phyloP scores from a whole-genome alignment of 2,888 invertebrate species.

The Koerneria pararmatus region DNA sequence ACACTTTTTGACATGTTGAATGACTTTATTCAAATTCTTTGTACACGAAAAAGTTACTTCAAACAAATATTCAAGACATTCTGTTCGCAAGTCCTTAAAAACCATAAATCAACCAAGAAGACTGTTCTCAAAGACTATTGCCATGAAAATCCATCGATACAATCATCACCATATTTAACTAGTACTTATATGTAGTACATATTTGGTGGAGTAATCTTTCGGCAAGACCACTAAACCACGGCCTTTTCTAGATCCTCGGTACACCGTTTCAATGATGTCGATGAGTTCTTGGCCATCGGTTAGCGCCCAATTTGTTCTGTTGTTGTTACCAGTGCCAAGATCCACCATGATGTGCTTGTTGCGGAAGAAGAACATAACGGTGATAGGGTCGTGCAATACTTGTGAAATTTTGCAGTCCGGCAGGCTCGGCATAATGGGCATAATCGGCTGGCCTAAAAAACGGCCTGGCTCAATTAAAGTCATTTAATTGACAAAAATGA shows the following conservation, averaged over 20 bases:
- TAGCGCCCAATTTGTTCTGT: constrained; percentile 80
- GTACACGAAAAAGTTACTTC: too few species aligned
- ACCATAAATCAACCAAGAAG: too few species aligned
- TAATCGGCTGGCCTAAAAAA: too few species aligned
- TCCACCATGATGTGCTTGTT: constrained; percentile 95
- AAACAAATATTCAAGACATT: too few species aligned
- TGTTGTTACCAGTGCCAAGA: constrained; percentile 58
- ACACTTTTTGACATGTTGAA: too few species aligned
- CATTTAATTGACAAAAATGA: too few species aligned
- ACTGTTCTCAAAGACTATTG: too few species aligned
- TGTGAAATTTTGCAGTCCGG: constrained; percentile 99
- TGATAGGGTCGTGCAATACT: constrained; percentile 97
- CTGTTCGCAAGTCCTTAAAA: too few species aligned
- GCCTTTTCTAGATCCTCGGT: constrained; percentile 87
- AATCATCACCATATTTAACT: constrained; percentile 25
- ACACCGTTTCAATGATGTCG: constrained; percentile 96
- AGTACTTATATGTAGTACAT: constrained; percentile 99
- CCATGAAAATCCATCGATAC: too few species aligned
- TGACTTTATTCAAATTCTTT: too few species aligned
- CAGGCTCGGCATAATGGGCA: too few species aligned
- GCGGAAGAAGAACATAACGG: constrained; percentile 98
- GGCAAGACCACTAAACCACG: constrained; percentile 97
- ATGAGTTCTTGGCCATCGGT: constrained; percentile 99
- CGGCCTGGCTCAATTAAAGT: too few species aligned
- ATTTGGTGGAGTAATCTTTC: constrained; percentile 98